phyloP scores from a whole-genome alignment of 2,113 vertebrate species.

The Aviceda subcristata region DNA sequence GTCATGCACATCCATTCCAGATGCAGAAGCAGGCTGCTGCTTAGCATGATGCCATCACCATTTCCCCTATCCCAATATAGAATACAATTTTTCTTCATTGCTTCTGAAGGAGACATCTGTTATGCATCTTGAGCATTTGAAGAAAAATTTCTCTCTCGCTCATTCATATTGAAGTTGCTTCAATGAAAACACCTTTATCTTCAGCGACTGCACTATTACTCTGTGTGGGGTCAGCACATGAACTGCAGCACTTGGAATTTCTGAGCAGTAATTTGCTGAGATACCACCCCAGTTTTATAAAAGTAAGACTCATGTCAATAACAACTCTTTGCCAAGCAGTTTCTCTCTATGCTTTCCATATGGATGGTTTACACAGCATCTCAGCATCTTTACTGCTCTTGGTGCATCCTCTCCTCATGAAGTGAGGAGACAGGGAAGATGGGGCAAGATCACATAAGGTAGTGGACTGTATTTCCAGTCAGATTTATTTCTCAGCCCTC shows the following conservation, averaged over 20 bases:
- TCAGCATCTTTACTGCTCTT: not conserved
- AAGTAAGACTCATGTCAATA: not conserved
- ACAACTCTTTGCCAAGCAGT: not conserved
- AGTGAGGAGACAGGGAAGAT: not conserved
- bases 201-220: not conserved
- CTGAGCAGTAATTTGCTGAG: not conserved
- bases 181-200: not conserved
- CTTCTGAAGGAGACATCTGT: slow-evolving; percentile 40
- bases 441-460: not conserved
- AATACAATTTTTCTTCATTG: not conserved
- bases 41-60: slow-evolving; percentile 9
- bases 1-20: not conserved
- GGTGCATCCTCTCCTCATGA: not conserved
- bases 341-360: not conserved
- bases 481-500: not conserved
- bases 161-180: not conserved
- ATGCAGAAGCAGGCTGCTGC: slow-evolving; percentile 34
- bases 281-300: not conserved
- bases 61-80: not conserved
- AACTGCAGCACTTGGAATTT: not conserved
- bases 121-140: not conserved
- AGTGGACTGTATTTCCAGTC: not conserved
- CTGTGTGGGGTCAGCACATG: not conserved
- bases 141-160: not conserved
- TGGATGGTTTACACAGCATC: not conserved